phyloP scores from a whole-genome alignment of 2,113 vertebrate genomes.

The Stomatorhinus ivindoensis region DNA sequence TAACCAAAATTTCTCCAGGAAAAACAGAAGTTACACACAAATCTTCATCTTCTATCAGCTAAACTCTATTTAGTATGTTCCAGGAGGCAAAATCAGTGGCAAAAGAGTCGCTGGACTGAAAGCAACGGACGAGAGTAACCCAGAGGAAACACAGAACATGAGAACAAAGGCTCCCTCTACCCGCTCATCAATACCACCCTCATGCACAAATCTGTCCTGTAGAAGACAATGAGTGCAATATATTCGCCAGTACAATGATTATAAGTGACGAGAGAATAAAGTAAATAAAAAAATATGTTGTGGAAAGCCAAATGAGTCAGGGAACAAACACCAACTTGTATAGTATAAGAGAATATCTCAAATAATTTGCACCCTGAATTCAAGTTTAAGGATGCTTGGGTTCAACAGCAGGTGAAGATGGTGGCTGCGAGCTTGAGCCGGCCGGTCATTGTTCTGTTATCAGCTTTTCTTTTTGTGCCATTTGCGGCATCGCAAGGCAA shows the following conservation, averaged over 20 bases:
- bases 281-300: not conserved
- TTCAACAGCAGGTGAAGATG: slow-evolving; percentile 17
- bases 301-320: not conserved
- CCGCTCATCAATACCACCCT: not conserved
- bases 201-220: not conserved
- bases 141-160: not conserved
- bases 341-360: not conserved
- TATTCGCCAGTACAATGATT: not conserved
- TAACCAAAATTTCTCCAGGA: slow-evolving; percentile 8
- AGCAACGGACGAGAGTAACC: not conserved
- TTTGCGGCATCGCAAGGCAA: slow-evolving; percentile 21
- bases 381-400: slow-evolving; percentile 7
- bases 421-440: not conserved
- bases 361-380: not conserved
- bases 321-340: not conserved
- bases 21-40: slow-evolving; percentile 1
- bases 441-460: slow-evolving; percentile 39
- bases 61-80: not conserved
- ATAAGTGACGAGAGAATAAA: not conserved
- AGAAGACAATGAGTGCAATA: not conserved
- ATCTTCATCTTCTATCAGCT: slow-evolving; percentile 13
- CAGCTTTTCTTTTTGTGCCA: slow-evolving; percentile 20
- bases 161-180: not conserved
- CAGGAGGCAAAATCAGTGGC: not conserved
- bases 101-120: not conserved